Base-by-base conservation (phyloP, 2,113 vertebrate genomes). In the Pelvicachromis taeniatus region DNA sequence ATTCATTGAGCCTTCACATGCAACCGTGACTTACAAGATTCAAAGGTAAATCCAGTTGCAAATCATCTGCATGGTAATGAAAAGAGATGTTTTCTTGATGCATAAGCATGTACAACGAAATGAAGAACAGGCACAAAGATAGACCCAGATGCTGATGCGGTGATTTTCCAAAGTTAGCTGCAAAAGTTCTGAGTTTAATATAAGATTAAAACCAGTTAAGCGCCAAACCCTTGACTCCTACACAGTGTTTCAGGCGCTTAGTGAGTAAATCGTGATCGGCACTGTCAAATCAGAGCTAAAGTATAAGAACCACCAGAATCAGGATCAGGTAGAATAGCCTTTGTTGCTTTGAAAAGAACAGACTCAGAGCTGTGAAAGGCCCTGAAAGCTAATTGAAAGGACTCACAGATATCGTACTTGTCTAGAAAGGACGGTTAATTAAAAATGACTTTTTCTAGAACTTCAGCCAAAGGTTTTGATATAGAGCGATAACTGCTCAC, bases 31-130 rank as follows among this genome's bases (percentile, higher is more conserved):
- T 73, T 73, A 11, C 0, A 73, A 48, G 68, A 48, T 12, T 73
- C 14, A 73, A 73, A 73, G 0, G 42, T 48, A 48, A 73, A 73
- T 48, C 23, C 14, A 73, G 23, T 29, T 48, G 23, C 16, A 73
- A 73, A 48, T 29, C 65, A 48, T 29, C 68, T 29, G 68, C 68
- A 73, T 29, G 42, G 9, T 9, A 73, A 48, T 29, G 23, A 48
- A 73, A 73, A 73, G 0, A 48, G 40, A 73, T 0, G 40, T 73
- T 11, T 48, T 48, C 14, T 17, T 48, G 14, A 48, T 29, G 9
- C 23, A 48, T 0, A 1, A 0, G 0, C 14, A 17, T 73, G 68
- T 73, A 73, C 68, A 0, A 1, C 8, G 65, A 4, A 73, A 29
- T 48, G 29, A 73, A 7, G 65, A 48, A 29, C 21, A 1, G 0